Percentiles rank a stretch among this genome's conserved stretches.
These are phyloP conservation scores for Struthidea cinerea DNA, from an alignment of 2,113 vertebrate species.

Conservation along the genomic window DNA sequence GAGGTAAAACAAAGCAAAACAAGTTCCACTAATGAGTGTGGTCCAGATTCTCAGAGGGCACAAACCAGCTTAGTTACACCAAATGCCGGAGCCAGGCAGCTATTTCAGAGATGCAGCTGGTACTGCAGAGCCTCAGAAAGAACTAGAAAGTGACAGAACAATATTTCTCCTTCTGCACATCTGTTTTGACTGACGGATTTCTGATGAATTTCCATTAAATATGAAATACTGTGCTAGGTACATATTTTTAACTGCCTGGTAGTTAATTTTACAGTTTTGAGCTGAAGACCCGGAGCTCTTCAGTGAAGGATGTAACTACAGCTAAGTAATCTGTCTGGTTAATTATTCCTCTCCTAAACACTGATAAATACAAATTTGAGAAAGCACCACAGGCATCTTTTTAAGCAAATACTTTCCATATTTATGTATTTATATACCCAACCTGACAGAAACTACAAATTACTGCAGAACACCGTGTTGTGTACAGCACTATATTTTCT, in stretches of 20 bases:
- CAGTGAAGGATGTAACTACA: not conserved
- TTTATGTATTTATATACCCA: not conserved
- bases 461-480: not conserved
- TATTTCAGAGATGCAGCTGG: not conserved
- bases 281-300: not conserved
- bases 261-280: slow-evolving; percentile 28
- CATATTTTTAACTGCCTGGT: slow-evolving; percentile 36
- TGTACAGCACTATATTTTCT: not conserved
- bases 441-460: not conserved
- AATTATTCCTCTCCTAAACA: slow-evolving; percentile 24
- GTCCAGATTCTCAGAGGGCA: not conserved
- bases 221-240: slow-evolving; percentile 26
- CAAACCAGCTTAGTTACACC: not conserved
- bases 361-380: slow-evolving; percentile 7
- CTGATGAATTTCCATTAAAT: slow-evolving; percentile 47
- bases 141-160: not conserved
- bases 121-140: not conserved
- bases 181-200: slow-evolving; percentile 11
- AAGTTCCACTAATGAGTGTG: not conserved
- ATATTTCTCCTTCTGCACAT: not conserved
- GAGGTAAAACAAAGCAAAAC: slow-evolving; percentile 18
- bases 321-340: not conserved
- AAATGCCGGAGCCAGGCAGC: not conserved
- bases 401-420: not conserved
- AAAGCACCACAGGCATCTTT: not conserved